phyloP scores from a whole-genome alignment of 2,113 vertebrate species.

The Pipra filicauda region DNA sequence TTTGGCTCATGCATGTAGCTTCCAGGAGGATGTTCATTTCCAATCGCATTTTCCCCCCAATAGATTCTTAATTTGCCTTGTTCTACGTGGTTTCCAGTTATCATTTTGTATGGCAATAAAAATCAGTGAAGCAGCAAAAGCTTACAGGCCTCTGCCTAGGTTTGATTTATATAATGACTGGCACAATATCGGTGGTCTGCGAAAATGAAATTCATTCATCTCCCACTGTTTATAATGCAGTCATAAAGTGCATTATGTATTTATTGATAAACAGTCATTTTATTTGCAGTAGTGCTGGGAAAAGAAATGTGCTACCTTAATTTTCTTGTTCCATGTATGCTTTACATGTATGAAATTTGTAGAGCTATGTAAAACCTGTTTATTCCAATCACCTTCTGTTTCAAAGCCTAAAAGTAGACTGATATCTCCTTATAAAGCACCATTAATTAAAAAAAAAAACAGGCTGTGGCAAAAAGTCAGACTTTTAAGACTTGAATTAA shows the following conservation, averaged over 20 bases:
- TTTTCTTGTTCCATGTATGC: neutral
- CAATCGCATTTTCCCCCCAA: constrained; percentile 31
- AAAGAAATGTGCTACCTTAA: neutral
- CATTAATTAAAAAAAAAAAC: neutral
- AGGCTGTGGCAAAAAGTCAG: neutral
- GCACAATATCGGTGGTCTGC: neutral
- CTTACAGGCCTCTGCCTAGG: constrained; percentile 16
- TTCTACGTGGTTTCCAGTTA: constrained; percentile 60
- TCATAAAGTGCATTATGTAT: constrained; percentile 2
- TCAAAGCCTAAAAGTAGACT: neutral
- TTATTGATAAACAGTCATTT: constrained; percentile 61
- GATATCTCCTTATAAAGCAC: neutral
- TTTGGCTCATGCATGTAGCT: constrained; percentile 17
- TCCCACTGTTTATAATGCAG: constrained; percentile 14
- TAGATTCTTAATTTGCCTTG: constrained; percentile 68
- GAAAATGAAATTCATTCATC: constrained; percentile 56
- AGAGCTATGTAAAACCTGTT: neutral
- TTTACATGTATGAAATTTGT: neutral
- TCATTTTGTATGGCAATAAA: constrained; percentile 58
- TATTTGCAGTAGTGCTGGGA: constrained; percentile 3
- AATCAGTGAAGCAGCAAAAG: constrained; percentile 56
- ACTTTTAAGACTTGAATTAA: neutral
- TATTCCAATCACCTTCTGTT: neutral
- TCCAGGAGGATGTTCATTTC: constrained; percentile 46
- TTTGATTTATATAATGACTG: constrained; percentile 56